Evolutionary conservation across 2,113 vertebrate genomes (phyloP).

Genomic region (Scortum barcoo): DNA sequence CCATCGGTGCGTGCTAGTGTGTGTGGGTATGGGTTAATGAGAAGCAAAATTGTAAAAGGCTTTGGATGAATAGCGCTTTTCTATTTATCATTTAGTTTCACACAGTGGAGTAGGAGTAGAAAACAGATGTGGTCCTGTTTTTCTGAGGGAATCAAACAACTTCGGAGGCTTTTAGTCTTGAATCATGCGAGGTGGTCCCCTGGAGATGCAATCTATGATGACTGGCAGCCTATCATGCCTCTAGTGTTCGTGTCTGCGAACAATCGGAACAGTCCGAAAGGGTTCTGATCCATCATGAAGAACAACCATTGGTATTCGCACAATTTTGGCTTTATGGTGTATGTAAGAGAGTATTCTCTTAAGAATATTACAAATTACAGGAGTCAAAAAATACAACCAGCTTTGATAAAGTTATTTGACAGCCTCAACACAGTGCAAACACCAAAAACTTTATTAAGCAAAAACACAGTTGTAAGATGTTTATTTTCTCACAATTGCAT

Average conservation of each 20-base stretch:
- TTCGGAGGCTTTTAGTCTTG: neutral
- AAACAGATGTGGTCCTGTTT: neutral
- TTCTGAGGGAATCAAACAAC: neutral
- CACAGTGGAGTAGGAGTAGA: neutral
- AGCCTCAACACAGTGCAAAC: neutral
- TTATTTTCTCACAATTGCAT: constrained; percentile 13
- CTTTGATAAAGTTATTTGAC: constrained; percentile 7
- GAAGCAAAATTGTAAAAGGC: neutral
- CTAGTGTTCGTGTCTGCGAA: too few species aligned
- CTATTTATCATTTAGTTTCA: neutral
- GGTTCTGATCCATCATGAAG: too few species aligned
- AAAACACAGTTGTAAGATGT: too few species aligned
- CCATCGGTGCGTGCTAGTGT: neutral
- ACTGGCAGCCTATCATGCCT: neutral
- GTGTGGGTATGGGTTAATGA: neutral
- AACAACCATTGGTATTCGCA: neutral
- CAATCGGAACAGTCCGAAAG: too few species aligned
- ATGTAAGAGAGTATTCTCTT: neutral
- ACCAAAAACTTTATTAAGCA: too few species aligned
- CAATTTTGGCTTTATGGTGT: neutral
- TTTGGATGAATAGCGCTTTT: neutral
- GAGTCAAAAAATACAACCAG: neutral
- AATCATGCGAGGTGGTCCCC: neutral
- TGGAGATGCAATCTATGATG: neutral
- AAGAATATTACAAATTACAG: neutral